Evolutionary conservation across 2,113 vertebrate genomes (phyloP).

Genomic region (Spilogale gracilis): DNA sequence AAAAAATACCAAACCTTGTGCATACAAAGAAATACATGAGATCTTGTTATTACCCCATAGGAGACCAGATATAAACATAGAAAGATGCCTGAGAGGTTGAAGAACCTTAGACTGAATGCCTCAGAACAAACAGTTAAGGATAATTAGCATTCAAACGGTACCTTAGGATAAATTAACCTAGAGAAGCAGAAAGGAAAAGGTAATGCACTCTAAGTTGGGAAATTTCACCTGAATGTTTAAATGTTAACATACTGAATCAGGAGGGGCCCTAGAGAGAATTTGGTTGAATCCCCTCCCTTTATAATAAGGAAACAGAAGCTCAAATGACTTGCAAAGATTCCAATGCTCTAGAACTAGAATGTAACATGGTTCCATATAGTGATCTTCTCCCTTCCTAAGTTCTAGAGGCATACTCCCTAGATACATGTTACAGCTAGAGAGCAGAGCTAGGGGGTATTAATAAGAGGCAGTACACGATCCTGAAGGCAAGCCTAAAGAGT

Average conservation of each 20-base stretch:
- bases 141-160: not conserved
- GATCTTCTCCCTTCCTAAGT: not conserved
- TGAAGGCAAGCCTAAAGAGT: not conserved
- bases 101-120: not conserved
- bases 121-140: not conserved
- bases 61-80: not conserved
- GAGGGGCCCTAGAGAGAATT: not conserved
- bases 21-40: not conserved
- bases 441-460: not conserved
- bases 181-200: not conserved
- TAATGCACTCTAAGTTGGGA: not conserved
- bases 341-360: not conserved
- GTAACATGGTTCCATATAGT: not conserved
- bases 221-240: not conserved
- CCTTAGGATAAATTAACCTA: not conserved
- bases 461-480: not conserved
- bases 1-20: not conserved
- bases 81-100: not conserved
- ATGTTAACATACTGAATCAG: not conserved
- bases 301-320: not conserved
- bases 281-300: not conserved
- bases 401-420: not conserved
- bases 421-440: not conserved
- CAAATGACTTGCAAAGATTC: not conserved
- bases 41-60: not conserved